Evolutionary conservation across 2,888 invertebrate genomes (phyloP), one percentile per base, ranked within the genome.

Genomic region (Pogonocherus hispidulus): DNA sequence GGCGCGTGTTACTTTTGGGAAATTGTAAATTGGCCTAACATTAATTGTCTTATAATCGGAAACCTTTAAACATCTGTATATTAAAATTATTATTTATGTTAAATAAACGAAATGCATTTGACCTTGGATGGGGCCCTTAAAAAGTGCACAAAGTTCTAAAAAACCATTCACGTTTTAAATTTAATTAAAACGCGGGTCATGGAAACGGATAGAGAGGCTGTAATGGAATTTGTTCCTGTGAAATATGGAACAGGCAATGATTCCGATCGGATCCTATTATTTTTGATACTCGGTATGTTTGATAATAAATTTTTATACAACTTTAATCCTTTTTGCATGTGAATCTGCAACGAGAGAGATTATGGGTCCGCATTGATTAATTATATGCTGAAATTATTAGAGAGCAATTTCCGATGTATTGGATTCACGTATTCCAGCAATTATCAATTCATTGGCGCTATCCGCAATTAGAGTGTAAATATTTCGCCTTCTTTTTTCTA

Each of bases 241-340:
- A 63, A 63, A 47, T 70, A 66, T 67, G 51, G 35, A 55, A 56
- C 63, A 56, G 60, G 56, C 57, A 63, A 47, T 52, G 52, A 32
- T 27, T 49, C 18, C 52, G 16, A 20, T 20, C 63, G 49, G 49
- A 64, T 59, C 51, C 46, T 51, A 68, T 68, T 66, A 68, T 63
- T 57, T 55, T 67, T 62, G 70, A 52, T 71, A 52, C 57, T 63
- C 63, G 22, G 52, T 65, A 55, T 59, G 69, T 64, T 63, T 52
- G 64, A 67, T 69, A 55, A 73, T 71, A 67, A 64, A 73, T 73
- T 73, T 71, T 70, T 69, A 60, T 65, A 70, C 71, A 66, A 57
- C 52, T 35, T 35, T 71, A 72, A 73, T 73, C 71, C 71, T 59
- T 49, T 47, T 70, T 60, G 65, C 66, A 63, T 67, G 67, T 49